Conservation (phyloP, 2,888 invertebrate genomes). For the Netelia melanura region DNA sequence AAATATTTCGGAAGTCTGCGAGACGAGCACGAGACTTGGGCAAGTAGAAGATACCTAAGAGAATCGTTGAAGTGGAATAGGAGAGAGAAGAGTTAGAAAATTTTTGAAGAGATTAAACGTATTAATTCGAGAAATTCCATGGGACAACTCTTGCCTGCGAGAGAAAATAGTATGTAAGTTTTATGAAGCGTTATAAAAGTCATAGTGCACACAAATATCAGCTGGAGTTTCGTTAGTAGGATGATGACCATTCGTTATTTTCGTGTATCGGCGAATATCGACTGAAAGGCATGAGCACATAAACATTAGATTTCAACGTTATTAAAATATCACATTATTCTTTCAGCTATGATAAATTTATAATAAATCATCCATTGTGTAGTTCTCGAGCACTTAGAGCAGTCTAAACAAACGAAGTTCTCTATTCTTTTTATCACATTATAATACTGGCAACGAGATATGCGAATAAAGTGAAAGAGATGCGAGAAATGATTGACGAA, state of each 20-base stretch:
- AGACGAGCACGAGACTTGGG: slow-evolving; percentile 40
- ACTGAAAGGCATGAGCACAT: not conserved
- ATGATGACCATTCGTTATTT: not conserved
- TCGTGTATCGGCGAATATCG: not conserved
- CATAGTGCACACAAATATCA: slow-evolving; percentile 35
- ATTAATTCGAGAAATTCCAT: slow-evolving; percentile 22
- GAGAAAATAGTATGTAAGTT: slow-evolving; percentile 23
- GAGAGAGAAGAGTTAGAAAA: not conserved
- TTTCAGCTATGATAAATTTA: not conserved
- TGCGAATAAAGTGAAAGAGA: no score
- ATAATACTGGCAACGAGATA: no score
- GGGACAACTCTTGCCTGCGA: slow-evolving; percentile 26
- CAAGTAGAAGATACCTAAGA: slow-evolving; percentile 42
- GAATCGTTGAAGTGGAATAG: slow-evolving; percentile 19
- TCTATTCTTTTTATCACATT: not conserved
- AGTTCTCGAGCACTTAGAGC: not conserved
- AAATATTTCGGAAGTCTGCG: slow-evolving; percentile 37
- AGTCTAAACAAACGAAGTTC: not conserved
- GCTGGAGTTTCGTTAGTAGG: slow-evolving; percentile 21
- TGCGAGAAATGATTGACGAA: no score
- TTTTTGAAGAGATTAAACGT: not conserved
- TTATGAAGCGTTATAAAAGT: not conserved
- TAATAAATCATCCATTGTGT: not conserved
- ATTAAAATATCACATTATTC: not conserved
- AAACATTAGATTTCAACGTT: not conserved